A percentile compares a stretch with the other conserved stretches of the same genome.
phyloP scores from a whole-genome alignment of 1,140 invertebrate species.

The Bombyx mori region ASM3026992v2 NC_085112.1:9066501-9067000 shows the following conservation, averaged over 20 bases:
- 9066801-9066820: constrained; percentile 13
- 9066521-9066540: no score
- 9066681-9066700: constrained; percentile 10
- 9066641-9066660: constrained; percentile 12
- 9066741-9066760: constrained; percentile 6
- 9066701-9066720: constrained; percentile 8
- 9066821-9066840: constrained; percentile 10
- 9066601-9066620: background rate
- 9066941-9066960: constrained; percentile 15
- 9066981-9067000: constrained; percentile 5
- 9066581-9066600: no score
- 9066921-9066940: constrained; percentile 17
- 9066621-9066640: background rate
- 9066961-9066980: constrained; percentile 16
- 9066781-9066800: constrained; percentile 9
- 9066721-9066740: constrained; percentile 12
- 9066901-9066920: constrained; percentile 12
- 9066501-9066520: no score
- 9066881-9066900: constrained; percentile 17
- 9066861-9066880: constrained; percentile 14
- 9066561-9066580: no score
- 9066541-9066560: no score
- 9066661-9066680: constrained; percentile 11
- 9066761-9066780: constrained; percentile 6
- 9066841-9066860: constrained; percentile 6